Percentiles rank a stretch among this genome's conserved stretches.
phyloP scores from a whole-genome alignment of 2,888 invertebrate genomes.

The Andrena marginata region DNA sequence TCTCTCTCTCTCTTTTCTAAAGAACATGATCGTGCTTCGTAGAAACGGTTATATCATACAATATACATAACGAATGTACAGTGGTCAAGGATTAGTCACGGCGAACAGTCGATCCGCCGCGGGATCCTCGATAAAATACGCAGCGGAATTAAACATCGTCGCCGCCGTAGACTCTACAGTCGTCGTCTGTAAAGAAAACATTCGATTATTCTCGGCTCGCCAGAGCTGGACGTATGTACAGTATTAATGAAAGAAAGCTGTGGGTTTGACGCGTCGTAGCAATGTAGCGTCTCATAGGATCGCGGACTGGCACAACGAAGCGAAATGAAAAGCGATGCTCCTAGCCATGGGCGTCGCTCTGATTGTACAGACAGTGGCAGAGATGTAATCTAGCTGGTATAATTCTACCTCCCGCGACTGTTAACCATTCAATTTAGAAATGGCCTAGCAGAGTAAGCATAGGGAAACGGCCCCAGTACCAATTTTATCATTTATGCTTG shows the following conservation, averaged over 20 bases:
- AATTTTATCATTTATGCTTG: too few relatives aligned
- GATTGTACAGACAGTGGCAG: not conserved
- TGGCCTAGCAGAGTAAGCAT: too few relatives aligned
- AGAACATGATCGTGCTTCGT: constrained; percentile 57
- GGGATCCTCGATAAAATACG: constrained; percentile 83
- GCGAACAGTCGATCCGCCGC: constrained; percentile 82
- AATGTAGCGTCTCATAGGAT: not conserved
- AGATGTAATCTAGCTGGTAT: not conserved
- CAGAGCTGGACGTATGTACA: too few relatives aligned
- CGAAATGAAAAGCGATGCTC: not conserved
- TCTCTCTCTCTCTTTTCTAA: constrained; percentile 31
- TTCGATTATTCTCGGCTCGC: constrained; percentile 27
- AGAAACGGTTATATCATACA: constrained; percentile 81
- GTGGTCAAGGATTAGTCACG: constrained; percentile 83
- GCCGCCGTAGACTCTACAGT: constrained; percentile 62
- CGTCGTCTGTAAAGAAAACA: constrained; percentile 67
- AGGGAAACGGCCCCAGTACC: too few relatives aligned
- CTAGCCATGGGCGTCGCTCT: not conserved
- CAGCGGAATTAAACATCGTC: constrained; percentile 83
- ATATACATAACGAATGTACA: constrained; percentile 83
- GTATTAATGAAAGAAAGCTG: not conserved
- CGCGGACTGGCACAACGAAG: not conserved
- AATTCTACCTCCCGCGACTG: too few relatives aligned
- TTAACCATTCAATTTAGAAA: too few relatives aligned
- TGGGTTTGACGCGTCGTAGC: not conserved